A percentile compares a stretch with the other conserved stretches of the same genome.
phyloP scores from a whole-genome alignment of 2,113 vertebrate genomes.

The Pongo pygmaeus region DNA sequence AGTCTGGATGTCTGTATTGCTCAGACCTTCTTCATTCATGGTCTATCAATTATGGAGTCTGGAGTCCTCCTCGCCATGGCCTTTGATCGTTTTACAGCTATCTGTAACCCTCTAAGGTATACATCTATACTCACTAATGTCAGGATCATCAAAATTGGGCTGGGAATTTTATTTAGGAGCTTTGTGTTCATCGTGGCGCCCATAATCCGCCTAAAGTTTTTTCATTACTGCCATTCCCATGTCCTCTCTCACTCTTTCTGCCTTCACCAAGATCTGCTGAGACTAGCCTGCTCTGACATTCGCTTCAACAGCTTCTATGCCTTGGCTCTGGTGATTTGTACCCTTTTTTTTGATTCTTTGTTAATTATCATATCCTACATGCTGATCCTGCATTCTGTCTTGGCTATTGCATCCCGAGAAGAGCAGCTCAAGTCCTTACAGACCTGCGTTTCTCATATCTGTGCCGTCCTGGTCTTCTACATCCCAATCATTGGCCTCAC shows the following conservation, averaged over 20 bases:
- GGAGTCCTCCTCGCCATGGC: conserved; percentile 9
- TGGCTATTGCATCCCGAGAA: background rate
- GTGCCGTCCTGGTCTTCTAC: conserved; percentile 6
- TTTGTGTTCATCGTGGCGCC: background rate
- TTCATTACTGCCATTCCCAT: background rate
- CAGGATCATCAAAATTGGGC: background rate
- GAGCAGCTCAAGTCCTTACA: background rate
- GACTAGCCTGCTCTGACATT: background rate
- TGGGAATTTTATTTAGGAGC: background rate
- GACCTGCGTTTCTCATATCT: conserved; percentile 16
- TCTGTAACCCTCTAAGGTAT: conserved; percentile 40
- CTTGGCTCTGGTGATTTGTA: background rate
- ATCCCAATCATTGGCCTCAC: background rate
- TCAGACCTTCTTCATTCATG: conserved; percentile 45
- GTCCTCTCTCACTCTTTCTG: conserved; percentile 25
- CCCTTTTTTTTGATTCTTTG: background rate
- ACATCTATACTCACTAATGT: background rate
- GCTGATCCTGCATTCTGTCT: background rate
- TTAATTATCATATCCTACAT: background rate
- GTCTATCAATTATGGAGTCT: background rate
- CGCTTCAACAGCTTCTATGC: conserved; percentile 33
- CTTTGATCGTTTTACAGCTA: conserved; percentile 44
- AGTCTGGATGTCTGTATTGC: conserved; percentile 36
- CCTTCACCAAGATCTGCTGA: background rate
- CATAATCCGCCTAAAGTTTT: background rate